Base-by-base conservation (phyloP, 1,140 invertebrate genomes). In the Bombus confusus region DNA sequence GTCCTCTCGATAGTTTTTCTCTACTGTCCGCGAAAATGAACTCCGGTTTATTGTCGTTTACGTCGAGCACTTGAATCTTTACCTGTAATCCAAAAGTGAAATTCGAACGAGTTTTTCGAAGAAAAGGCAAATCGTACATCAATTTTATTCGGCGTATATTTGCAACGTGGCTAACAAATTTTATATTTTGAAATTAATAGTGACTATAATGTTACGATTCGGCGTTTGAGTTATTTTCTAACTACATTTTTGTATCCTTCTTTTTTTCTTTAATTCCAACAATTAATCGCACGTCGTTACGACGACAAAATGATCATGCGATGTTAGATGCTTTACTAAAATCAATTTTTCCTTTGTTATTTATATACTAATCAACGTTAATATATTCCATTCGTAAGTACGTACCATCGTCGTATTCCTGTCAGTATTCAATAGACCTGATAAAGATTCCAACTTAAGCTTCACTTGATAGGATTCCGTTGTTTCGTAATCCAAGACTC, bases 41-140 rank as follows among this genome's bases (percentile, higher is more conserved):
- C 83, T 96, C 96, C 0, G 98, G 98, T 6, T 95, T 95, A 92
- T 99, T 98, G 91, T 99, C 98, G 91, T 99, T 99, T 2, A 98
- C 96, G 92, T 99, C 98, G 0, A 97, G 95, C 0, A 99, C 97
- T 88, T 98, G 97, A 9, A 99, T 96, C 85, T 97, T 97, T 0
- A 99, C 96, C 91, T 97, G 52, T 8, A 80, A 80, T 37, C 39
- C 15, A 10, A 37, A 39, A 6, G 1, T 8, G 69, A n/a, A 18
- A 13, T 1, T 25, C 4, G 39, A 78, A 1, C 47, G 47, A 22
- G 5, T 22, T 1, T 2, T 6, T 52, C 18, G 47, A 22, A 52
- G 47, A 2, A 0, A 22, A 6, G 12, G 18, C 28, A 13, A 13
- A 62, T 28, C 28, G 28, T 13, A 62, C 3, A 62, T 62, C 25